These are phyloP conservation scores for Diachrysia chrysitis DNA, from an alignment of 2,888 invertebrate genomes.

Conservation along the genomic window DNA sequence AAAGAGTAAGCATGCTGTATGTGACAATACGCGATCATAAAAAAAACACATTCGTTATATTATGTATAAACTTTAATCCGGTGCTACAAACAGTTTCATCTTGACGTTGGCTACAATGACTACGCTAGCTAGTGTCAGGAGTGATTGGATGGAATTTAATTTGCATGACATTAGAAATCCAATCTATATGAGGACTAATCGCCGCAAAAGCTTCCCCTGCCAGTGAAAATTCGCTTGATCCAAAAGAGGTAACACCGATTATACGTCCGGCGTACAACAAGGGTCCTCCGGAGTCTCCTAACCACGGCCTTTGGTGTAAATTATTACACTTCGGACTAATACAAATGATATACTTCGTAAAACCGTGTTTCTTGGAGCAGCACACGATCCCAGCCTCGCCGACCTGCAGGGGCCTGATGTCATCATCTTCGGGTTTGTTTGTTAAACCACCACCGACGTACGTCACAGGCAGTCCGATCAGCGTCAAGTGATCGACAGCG, in stretches of 20 bases:
- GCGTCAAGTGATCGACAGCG: constrained; percentile 9
- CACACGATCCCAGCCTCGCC: constrained; percentile 13
- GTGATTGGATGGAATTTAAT: too few relatives aligned
- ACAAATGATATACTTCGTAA: constrained; percentile 7
- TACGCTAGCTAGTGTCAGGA: too few relatives aligned
- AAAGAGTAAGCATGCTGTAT: too few relatives aligned
- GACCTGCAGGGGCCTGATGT: constrained; percentile 7
- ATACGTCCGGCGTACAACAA: constrained; percentile 12
- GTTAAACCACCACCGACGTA: constrained; percentile 18
- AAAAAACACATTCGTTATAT: too few relatives aligned
- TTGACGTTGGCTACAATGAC: too few relatives aligned
- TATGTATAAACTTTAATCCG: too few relatives aligned
- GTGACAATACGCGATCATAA: too few relatives aligned
- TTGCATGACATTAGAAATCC: not conserved
- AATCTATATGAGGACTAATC: constrained; percentile 14
- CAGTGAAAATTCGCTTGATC: not conserved
- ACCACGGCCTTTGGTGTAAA: not conserved
- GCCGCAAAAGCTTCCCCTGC: not conserved
- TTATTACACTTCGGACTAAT: not conserved
- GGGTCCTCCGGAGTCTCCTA: constrained; percentile 12
- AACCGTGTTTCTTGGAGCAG: not conserved
- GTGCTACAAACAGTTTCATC: too few relatives aligned
- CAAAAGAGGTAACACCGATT: constrained; percentile 12
- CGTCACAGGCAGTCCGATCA: constrained; percentile 21
- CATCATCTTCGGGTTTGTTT: not conserved